Evolutionary conservation across 2,113 vertebrate genomes (phyloP).

Genomic region (Pitta sordida): DNA sequence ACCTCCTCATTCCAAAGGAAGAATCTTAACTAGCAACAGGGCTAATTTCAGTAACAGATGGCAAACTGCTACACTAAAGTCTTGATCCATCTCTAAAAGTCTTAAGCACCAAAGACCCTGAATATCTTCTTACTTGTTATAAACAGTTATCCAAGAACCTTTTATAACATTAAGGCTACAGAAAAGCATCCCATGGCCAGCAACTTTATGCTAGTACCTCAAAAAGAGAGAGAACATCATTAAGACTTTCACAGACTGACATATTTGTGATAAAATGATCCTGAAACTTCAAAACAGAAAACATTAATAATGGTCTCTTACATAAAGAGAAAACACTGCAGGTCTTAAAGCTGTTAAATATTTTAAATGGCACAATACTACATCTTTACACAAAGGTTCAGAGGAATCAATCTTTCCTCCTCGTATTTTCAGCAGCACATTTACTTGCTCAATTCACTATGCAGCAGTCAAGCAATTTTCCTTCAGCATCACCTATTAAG

Average conservation of each 20-base stretch:
- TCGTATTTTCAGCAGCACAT: not conserved
- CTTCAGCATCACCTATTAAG: not conserved
- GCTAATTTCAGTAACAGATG: conserved; percentile 26
- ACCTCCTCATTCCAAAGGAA: not conserved
- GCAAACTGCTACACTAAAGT: not conserved
- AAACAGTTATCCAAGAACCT: not conserved
- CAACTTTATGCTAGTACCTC: not conserved
- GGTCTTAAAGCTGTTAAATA: not conserved
- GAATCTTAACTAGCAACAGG: not conserved
- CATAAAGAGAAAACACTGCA: not conserved
- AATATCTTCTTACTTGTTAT: not conserved
- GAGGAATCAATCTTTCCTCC: not conserved
- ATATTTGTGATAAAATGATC: not conserved
- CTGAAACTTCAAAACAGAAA: not conserved
- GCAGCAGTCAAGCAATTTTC: not conserved
- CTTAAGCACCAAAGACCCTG: not conserved
- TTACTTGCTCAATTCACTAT: not conserved
- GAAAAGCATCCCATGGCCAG: not conserved
- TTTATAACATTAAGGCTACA: not conserved
- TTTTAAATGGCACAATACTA: not conserved
- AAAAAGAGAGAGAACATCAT: not conserved
- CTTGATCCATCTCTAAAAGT: not conserved
- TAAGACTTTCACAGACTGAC: not conserved
- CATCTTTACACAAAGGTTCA: not conserved
- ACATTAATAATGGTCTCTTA: not conserved